Base-by-base conservation (phyloP, 2,113 vertebrate species). In the Fulica atra region DNA sequence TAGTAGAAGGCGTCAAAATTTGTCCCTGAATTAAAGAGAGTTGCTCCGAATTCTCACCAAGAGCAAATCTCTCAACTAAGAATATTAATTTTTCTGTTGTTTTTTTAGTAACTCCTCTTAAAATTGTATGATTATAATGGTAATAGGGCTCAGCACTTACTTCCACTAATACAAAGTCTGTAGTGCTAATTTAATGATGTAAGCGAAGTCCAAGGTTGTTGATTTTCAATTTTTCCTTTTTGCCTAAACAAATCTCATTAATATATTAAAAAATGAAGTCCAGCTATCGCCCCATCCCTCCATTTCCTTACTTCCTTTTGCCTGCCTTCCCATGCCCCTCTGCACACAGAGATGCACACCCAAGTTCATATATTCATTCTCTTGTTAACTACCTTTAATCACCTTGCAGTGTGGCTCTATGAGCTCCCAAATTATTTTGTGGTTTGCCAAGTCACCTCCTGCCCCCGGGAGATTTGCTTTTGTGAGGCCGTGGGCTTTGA, bases 381-480 rank as follows among this genome's bases (percentile, higher is more conserved):
- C 46, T 40, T 29, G 26, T 66, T 42, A n/a, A 17, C 57, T 48
- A 6, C 54, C 69, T 85, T 66, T 53, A 90, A 11, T 25, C 48
- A 63, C 53, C 46, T 66, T 16, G 42, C 86, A 73, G 2, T 21
- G 5, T 48, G 93, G 79, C 81, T 93, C 17, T 68, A 1, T 3
- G 71, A 91, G 87, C 59, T 88, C 88, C 91, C 21, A 2, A 59
- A 53, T 46, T 76, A 68, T 81, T 94, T 11, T 65, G 65, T 73
- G 65, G 57, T 78, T 87, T 91, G 59, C 91, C 73, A 79, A 56
- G 25, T 92, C 91, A 95, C 87, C 81, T 89, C 86, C 76, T 93
- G 93, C 48, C 93, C 44, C 17, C 85, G n/a, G 48, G 79, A 89
- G 68, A 33, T 86, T 81, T 96, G 94, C 95, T 84, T 93, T 94